Percentiles rank a stretch among this genome's conserved stretches.
Conservation (phyloP, 2,888 invertebrate genomes). For the Tenthredo livida region DNA sequence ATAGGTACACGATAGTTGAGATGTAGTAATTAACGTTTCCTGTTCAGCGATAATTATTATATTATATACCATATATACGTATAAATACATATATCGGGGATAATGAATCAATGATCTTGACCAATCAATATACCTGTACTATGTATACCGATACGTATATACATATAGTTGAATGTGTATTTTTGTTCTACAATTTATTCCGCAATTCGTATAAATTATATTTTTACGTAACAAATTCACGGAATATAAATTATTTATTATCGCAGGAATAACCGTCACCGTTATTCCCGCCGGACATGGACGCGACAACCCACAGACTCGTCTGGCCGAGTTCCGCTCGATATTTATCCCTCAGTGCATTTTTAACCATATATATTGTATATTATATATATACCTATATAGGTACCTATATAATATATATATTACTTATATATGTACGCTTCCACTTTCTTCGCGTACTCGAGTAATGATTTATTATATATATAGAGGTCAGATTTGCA, state of each 20-base stretch:
- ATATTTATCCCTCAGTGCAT: conserved; percentile 13
- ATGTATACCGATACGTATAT: too few species aligned
- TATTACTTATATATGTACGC: background rate
- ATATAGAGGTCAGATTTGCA: background rate
- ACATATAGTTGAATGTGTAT: too few species aligned
- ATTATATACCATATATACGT: too few species aligned
- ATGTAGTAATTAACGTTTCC: background rate
- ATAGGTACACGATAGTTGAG: background rate
- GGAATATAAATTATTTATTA: background rate
- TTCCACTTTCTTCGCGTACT: background rate
- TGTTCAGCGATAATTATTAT: background rate
- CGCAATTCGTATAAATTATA: background rate
- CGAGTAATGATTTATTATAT: background rate
- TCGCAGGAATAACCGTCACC: background rate
- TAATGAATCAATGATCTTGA: background rate
- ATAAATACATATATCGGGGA: background rate
- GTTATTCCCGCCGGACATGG: conserved; percentile 19
- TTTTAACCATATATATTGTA: background rate
- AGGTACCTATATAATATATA: background rate
- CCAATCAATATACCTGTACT: too few species aligned
- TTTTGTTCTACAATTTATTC: background rate
- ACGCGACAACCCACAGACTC: conserved; percentile 36
- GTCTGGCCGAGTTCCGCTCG: conserved; percentile 38
- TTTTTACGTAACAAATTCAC: background rate
- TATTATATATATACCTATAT: background rate